phyloP scores from a whole-genome alignment of 1,140 invertebrate species.

The Arctopsyche grandis region DNA sequence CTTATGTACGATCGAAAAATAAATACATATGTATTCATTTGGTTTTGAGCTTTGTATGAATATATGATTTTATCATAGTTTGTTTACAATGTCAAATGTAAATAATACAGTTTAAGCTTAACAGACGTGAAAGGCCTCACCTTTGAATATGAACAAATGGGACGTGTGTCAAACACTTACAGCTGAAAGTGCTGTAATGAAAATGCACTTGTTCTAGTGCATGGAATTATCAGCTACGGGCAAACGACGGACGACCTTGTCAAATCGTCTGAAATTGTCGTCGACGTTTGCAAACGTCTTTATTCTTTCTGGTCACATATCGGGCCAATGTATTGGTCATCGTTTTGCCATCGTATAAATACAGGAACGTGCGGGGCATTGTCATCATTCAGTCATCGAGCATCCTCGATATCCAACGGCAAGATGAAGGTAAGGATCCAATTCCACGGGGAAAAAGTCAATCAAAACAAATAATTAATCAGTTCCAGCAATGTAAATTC shows the following conservation, averaged over 20 bases:
- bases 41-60: too few species aligned
- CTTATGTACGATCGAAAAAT: too few species aligned
- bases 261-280: slow-evolving; percentile 32
- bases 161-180: background rate
- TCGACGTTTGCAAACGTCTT: slow-evolving; percentile 28
- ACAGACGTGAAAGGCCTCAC: background rate
- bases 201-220: slow-evolving; percentile 3
- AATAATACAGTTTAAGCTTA: background rate
- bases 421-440: slow-evolving; percentile 30
- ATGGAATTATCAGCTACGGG: background rate
- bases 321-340: slow-evolving; percentile 33
- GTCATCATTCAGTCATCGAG: slow-evolving; percentile 35
- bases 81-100: slow-evolving; percentile 1
- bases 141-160: background rate
- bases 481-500: background rate
- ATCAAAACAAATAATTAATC: slow-evolving; percentile 1
- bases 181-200: background rate
- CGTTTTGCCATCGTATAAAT: slow-evolving; percentile 38
- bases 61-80: too few species aligned
- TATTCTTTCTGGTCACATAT: slow-evolving; percentile 45
- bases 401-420: slow-evolving; percentile 3
- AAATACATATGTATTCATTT: too few species aligned
- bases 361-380: slow-evolving; percentile 11
- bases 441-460: background rate
- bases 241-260: slow-evolving; percentile 16